A percentile compares a stretch with the other conserved stretches of the same genome.
phyloP scores from a whole-genome alignment of 2,113 vertebrate genomes.

The Ovibos moschatus region DNA sequence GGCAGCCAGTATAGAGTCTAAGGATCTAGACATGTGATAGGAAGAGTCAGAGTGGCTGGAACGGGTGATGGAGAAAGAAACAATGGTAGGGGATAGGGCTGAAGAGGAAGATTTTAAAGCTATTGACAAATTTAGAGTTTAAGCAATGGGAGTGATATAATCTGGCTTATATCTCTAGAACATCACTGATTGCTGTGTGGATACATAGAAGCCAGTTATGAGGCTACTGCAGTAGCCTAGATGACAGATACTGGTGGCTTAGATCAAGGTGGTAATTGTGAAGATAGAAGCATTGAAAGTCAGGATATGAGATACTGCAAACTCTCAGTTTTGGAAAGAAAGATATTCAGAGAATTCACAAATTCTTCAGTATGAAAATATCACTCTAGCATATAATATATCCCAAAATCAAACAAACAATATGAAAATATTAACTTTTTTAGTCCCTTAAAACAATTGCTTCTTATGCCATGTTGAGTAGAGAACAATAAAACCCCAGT shows the following conservation, averaged over 20 bases:
- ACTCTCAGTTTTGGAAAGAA: not conserved
- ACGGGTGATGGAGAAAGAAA: not conserved
- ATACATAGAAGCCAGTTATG: not conserved
- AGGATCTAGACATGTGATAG: not conserved
- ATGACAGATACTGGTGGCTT: not conserved
- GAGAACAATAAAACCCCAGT: not conserved
- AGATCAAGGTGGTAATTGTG: not conserved
- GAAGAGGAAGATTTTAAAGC: not conserved
- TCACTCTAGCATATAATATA: not conserved
- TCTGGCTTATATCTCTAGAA: not conserved
- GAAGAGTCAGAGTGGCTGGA: not conserved
- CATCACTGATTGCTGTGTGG: not conserved
- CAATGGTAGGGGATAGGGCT: not conserved
- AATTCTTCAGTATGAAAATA: not conserved
- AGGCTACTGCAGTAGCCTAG: not conserved
- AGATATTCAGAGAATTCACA: not conserved
- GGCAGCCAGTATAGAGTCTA: not conserved
- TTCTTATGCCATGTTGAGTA: not conserved
- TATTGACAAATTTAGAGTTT: not conserved
- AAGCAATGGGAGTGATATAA: not conserved
- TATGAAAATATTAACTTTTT: not conserved
- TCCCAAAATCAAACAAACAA: not conserved
- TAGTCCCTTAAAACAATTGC: not conserved
- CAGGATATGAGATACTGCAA: not conserved
- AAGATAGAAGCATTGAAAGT: not conserved